Evolutionary conservation across 2,888 invertebrate species (phyloP), one percentile per base, ranked within the genome.

Genomic region (Diachrysia chrysitis): DNA sequence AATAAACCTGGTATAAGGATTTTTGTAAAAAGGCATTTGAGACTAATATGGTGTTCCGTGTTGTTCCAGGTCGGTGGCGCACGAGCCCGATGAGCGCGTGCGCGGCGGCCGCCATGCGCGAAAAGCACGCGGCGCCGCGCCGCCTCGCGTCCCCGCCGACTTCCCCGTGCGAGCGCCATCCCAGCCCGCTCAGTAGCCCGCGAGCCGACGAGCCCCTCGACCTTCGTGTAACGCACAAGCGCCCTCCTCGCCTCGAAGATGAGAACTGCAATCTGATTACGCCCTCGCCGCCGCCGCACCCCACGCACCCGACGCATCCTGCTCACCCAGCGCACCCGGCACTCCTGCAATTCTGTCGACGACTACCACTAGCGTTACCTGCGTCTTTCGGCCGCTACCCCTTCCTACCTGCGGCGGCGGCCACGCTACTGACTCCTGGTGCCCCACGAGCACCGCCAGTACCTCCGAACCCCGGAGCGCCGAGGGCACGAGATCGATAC

Each of bases 121-220:
- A 98, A 96, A 98, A 98, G 96, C 98, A 98, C 96, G 97, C 98
- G 92, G 98, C 98, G 91, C 98, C 98, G 92, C 96, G 98, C 95
- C 98, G 98, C 96, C 98, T 98, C 97, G 96, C 91, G 94, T 96
- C 88, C 86, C 95, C 90, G 79, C 93, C 90, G 79, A 83, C 96
- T 89, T 94, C 94, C 63, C 94, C 94, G 56, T 90, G 83, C 71
- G 92, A 92, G 68, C 90, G 82, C 73, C 84, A 96, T 95, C 78
- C 92, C 95, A 89, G 96, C 95, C 85, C 96, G 85, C 90, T 96
- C 83, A 87, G 95, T 92, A 89, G 93, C 78, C 90, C 95, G 21
- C 90, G 92, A 46, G 89, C 93, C 70, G 98, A 98, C 88, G 98
- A 98, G 89, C 99, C 99, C 0, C 96, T 99, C 68, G 99, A 99